Base-by-base conservation (phyloP, 1,140 invertebrate genomes). In the Thaumetopoea pityocampa region DNA sequence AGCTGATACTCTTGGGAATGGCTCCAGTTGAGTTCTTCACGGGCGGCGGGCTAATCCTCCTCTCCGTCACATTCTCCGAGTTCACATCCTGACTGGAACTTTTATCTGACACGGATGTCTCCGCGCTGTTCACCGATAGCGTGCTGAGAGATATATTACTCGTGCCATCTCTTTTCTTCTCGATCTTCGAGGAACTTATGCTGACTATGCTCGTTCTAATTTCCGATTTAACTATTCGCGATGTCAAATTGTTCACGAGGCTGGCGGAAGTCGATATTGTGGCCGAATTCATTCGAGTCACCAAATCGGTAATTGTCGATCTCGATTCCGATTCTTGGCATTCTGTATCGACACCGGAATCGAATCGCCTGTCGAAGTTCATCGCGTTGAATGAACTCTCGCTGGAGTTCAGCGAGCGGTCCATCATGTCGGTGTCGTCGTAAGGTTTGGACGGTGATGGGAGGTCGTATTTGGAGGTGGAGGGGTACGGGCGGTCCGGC, bases 1-100 rank as follows among this genome's bases (percentile, higher is more conserved):
- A 96, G 64, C 93, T 96, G 50, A 96, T 96, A 57, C 94, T 96
- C 80, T 96, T 96, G 4, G 94, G 94, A 67, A 96, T 96, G 0
- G 94, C 92, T 3, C 94, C 94, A 0, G 92, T 94, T 0, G 92
- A 92, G 0, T 86, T 85, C 67, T 91, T 92, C 4, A 70, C 52
- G 0, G 78, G 67, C 24, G 85, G 82, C 5, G 85, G 82, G 17
- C 78, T 79, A 5, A 85, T 67, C 0, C 81, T 27, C 5, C 80
- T 29, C 62, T 86, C 85, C 3, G 85, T 85, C 33, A 85, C 71
- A 24, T 74, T 83, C 35, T 86, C 85, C 4, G 78, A 84, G 52
- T 84, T 85, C 6, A 85, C 77, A 17, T 85, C 83, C 57, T 86
- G 85, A 24, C 72, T 82, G 7, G 82, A 85, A 29, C 81, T 85